Conservation (phyloP, 2,113 vertebrate genomes). For the Miniopterus natalensis region DNA sequence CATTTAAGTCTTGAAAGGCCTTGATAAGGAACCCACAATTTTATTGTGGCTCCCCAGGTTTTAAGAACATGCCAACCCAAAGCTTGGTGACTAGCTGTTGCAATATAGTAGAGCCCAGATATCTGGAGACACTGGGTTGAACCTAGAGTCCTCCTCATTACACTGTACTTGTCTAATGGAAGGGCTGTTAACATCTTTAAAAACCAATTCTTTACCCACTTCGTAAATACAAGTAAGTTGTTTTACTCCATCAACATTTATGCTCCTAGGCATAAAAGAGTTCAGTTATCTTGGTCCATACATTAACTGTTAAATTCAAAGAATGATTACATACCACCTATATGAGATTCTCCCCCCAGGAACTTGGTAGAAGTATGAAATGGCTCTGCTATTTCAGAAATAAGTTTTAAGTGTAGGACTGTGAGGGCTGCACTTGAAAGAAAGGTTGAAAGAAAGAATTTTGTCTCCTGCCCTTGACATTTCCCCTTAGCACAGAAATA, state of each 20-base stretch:
- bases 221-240: not conserved
- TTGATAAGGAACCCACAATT: not conserved
- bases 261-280: not conserved
- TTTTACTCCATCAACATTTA: not conserved
- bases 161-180: not conserved
- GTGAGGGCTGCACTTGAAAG: not conserved
- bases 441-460: not conserved
- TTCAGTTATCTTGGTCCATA: not conserved
- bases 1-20: not conserved
- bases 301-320: not conserved
- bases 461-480: not conserved
- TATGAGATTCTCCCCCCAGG: not conserved
- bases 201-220: not conserved
- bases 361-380: not conserved
- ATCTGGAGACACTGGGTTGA: no score
- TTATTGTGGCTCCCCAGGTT: no score
- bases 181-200: not conserved
- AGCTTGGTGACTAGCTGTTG: not conserved
- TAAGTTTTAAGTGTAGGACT: not conserved
- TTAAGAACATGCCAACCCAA: not conserved
- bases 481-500: not conserved
- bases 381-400: not conserved
- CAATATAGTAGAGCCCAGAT: rapidly evolving
- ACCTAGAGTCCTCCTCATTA: not conserved
- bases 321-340: not conserved